These are phyloP conservation scores for Vanacampus margaritifer DNA, from an alignment of 2,113 vertebrate species.

Conservation along the genomic window DNA sequence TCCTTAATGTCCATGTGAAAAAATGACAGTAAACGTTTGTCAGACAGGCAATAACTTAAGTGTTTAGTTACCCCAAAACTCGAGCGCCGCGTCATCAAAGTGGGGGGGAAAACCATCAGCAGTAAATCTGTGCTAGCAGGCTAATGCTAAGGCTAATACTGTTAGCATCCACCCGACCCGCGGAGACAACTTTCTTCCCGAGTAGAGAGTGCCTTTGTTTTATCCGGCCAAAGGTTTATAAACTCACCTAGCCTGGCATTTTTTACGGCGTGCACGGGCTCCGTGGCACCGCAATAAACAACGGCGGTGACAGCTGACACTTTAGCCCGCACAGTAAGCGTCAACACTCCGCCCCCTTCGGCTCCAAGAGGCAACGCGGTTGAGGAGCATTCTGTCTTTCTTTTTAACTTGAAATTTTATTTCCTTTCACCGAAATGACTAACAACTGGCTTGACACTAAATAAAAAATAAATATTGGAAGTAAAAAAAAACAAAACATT, in stretches of 20 bases:
- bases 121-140: constrained; percentile 45
- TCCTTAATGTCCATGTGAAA: background rate
- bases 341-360: constrained; percentile 11
- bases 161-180: background rate
- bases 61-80: background rate
- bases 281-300: background rate
- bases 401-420: background rate
- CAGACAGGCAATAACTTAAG: background rate
- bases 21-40: background rate
- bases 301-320: constrained; percentile 13
- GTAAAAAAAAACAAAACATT: no score
- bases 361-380: background rate
- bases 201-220: background rate
- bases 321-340: background rate
- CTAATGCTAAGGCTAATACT: constrained; percentile 23
- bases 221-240: background rate
- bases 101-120: constrained; percentile 4
- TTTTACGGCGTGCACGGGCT: background rate
- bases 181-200: background rate
- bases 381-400: no score
- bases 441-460: background rate
- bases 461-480: background rate
- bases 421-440: background rate
- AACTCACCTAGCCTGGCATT: background rate
- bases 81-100: constrained; percentile 39